Evolutionary conservation across 1,140 invertebrate species (phyloP).

Genomic region (Kradibia gibbosae): DNA sequence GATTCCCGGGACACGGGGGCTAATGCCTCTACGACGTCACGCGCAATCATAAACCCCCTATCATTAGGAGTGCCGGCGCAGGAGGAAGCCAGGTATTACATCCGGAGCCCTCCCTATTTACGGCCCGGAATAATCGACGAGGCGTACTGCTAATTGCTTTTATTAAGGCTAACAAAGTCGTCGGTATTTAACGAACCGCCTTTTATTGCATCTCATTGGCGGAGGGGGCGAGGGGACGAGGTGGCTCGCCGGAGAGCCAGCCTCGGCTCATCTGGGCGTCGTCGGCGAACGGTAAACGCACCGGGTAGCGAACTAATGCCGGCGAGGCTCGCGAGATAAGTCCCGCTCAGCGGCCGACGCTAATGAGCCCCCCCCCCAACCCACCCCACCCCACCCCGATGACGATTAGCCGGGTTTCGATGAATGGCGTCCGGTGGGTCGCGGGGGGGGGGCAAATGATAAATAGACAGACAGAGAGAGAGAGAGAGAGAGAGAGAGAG

Average conservation of each 20-base stretch:
- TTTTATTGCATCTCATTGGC: slow-evolving; percentile 25
- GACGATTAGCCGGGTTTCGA: not conserved
- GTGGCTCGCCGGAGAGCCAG: not conserved
- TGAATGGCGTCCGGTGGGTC: too few relatives aligned
- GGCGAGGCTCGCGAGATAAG: not conserved
- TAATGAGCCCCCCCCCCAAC: too few relatives aligned
- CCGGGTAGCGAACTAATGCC: not conserved
- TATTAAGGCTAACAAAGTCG: slow-evolving; percentile 32
- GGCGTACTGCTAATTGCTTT: slow-evolving; percentile 27
- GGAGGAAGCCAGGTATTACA: not conserved
- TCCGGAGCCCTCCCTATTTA: not conserved
- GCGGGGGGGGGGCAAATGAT: too few relatives aligned
- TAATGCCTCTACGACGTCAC: not conserved
- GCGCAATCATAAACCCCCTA: not conserved
- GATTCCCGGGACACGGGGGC: not conserved
- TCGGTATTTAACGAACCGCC: slow-evolving; percentile 1
- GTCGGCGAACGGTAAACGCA: slow-evolving; percentile 37
- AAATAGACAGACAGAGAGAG: not conserved
- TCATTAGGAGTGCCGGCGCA: not conserved
- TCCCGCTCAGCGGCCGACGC: not conserved
- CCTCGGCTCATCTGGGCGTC: not conserved
- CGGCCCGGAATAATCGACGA: not conserved
- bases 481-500: not conserved
- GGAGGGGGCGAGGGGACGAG: not conserved
- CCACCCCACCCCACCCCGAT: too few relatives aligned